Evolutionary conservation across 2,797 vertebrate species (phyloP).

Genomic region (Clarias fuscus): DNA sequence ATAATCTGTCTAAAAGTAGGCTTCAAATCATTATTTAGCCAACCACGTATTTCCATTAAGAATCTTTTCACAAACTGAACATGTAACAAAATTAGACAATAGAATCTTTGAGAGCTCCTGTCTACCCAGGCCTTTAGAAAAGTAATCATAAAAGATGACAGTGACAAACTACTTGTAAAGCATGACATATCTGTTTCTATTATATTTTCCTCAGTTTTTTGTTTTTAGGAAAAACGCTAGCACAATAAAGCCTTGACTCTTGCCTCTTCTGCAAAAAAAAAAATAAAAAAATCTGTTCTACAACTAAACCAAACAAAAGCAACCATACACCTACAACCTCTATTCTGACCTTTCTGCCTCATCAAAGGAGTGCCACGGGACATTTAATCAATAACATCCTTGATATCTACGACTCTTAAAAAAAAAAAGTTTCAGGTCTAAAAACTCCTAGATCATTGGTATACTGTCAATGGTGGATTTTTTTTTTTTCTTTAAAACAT

Average conservation of each 20-base stretch:
- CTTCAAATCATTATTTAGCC: background rate
- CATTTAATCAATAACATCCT: conserved; percentile 43
- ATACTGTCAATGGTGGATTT: background rate
- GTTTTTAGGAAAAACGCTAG: no score
- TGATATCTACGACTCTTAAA: conserved; percentile 34
- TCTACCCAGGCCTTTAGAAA: background rate
- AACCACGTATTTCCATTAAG: conserved; percentile 6
- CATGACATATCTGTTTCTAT: background rate
- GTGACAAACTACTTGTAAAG: background rate
- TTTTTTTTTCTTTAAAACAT: conserved; percentile 21
- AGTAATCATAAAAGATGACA: conserved; percentile 18
- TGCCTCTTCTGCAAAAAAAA: background rate
- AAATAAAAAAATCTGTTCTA: background rate
- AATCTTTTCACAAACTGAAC: conserved; percentile 5
- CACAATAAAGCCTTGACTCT: background rate
- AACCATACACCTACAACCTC: conserved; percentile 33
- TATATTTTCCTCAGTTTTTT: background rate
- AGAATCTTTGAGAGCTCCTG: background rate
- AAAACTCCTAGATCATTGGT: conserved; percentile 15
- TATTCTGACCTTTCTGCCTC: conserved; percentile 23
- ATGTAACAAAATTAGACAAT: background rate
- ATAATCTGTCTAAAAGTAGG: background rate
- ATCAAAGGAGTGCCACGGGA: conserved; percentile 14
- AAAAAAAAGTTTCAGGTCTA: conserved; percentile 38
- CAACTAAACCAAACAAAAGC: conserved; percentile 28